Conservation (phyloP, 23 tunicate genomes). For the Halocynthia aurantium region DNA sequence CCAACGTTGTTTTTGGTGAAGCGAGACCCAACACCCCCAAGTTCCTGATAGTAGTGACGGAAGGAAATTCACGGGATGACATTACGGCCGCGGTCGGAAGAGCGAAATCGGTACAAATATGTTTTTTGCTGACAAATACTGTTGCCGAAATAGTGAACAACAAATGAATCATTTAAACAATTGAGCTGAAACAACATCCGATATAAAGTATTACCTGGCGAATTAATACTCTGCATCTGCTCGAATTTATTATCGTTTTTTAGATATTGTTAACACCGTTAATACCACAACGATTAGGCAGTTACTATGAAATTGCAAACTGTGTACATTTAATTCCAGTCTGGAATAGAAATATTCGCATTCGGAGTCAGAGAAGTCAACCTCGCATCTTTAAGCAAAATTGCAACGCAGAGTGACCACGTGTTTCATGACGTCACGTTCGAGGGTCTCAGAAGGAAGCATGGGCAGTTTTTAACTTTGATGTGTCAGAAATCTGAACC, state of each 20-base stretch:
- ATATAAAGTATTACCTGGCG: too few species aligned
- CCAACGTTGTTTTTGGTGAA: constrained; percentile 36
- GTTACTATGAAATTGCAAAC: background rate
- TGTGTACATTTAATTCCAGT: constrained; percentile 14
- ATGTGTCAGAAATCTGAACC: constrained; percentile 66
- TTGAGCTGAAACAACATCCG: too few species aligned
- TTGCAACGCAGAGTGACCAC: constrained; percentile 31
- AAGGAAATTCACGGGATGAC: constrained; percentile 71
- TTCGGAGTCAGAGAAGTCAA: constrained; percentile 55
- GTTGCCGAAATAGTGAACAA: too few species aligned
- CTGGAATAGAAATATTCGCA: constrained; percentile 58
- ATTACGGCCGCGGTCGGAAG: constrained; percentile 31
- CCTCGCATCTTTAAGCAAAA: constrained; percentile 28
- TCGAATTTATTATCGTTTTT: too few species aligned
- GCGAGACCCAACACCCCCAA: constrained; percentile 39
- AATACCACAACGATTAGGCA: background rate
- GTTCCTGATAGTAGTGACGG: constrained; percentile 46
- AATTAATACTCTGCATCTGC: too few species aligned
- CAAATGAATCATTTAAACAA: too few species aligned
- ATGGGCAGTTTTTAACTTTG: constrained; percentile 40
- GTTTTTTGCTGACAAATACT: background rate
- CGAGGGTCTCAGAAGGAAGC: constrained; percentile 45
- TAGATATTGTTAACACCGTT: too few species aligned
- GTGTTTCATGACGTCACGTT: constrained; percentile 54
- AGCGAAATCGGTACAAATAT: constrained; percentile 33